A percentile compares a stretch with the other conserved stretches of the same genome.
Conservation (phyloP, 2,113 vertebrate species). For the Grallaria varia region DNA sequence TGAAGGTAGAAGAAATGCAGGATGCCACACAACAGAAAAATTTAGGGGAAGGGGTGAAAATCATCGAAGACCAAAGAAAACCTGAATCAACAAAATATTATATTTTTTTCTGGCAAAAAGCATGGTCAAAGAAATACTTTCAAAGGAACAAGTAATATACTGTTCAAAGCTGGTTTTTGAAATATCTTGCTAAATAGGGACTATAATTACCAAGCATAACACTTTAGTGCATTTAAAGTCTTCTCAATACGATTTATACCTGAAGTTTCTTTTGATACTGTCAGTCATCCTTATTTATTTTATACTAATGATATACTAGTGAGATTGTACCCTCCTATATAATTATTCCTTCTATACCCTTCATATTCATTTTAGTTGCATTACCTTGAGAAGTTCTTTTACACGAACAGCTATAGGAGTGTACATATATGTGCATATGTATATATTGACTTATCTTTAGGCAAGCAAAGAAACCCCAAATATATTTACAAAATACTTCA, state of each 20-base stretch:
- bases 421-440: rapidly evolving
- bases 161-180: not conserved
- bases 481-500: not conserved
- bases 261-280: not conserved
- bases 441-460: not conserved
- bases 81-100: not conserved
- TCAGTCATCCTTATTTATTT: not conserved
- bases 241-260: not conserved
- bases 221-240: not conserved
- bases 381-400: not conserved
- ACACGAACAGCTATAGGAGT: not conserved
- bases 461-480: not conserved
- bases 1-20: not conserved
- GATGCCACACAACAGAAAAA: not conserved
- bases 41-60: rapidly evolving
- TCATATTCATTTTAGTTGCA: not conserved
- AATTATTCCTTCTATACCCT: not conserved
- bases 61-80: not conserved
- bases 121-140: not conserved
- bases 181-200: not conserved
- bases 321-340: not conserved
- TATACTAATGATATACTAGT: not conserved
- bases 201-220: not conserved
- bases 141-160: not conserved
- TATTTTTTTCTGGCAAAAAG: not conserved